Evolutionary conservation across 2,113 vertebrate species (phyloP).

Genomic region (Catharus bicknelli): DNA sequence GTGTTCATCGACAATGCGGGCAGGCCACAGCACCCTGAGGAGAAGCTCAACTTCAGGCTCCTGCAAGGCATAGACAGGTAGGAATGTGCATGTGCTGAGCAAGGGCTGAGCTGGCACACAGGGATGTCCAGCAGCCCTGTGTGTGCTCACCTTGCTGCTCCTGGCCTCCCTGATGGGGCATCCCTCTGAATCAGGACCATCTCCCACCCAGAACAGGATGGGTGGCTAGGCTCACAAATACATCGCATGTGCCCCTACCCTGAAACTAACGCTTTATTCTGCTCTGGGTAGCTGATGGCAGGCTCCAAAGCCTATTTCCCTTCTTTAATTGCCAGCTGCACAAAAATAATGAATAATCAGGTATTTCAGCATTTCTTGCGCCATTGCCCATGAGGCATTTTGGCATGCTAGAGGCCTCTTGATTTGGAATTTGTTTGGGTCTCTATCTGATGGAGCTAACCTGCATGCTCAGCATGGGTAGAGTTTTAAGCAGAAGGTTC

Average conservation of each 20-base stretch:
- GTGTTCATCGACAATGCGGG: conserved; percentile 93
- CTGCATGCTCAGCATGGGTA: rapidly evolving
- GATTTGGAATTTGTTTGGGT: not conserved
- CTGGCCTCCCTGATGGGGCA: rapidly evolving
- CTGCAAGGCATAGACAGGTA: conserved; percentile 88
- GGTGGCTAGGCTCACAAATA: not conserved
- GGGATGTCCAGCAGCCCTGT: not conserved
- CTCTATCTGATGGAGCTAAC: not conserved
- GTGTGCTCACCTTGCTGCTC: not conserved
- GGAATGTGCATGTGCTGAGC: not conserved
- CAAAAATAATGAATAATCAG: not conserved
- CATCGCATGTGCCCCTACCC: rapidly evolving
- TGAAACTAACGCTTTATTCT: not conserved
- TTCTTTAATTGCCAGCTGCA: not conserved
- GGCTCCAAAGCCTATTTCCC: not conserved
- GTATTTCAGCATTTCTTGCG: not conserved
- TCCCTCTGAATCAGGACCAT: not conserved
- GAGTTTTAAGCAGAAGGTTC: not conserved
- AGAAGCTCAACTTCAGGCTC: conserved; percentile 91
- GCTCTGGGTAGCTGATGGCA: not conserved
- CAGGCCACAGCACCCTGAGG: conserved; percentile 75
- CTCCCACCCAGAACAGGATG: not conserved
- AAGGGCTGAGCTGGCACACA: rapidly evolving
- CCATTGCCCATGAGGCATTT: not conserved
- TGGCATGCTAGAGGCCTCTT: not conserved